phyloP scores from a whole-genome alignment of 2,113 vertebrate genomes.

The Dipodomys spectabilis region DNA sequence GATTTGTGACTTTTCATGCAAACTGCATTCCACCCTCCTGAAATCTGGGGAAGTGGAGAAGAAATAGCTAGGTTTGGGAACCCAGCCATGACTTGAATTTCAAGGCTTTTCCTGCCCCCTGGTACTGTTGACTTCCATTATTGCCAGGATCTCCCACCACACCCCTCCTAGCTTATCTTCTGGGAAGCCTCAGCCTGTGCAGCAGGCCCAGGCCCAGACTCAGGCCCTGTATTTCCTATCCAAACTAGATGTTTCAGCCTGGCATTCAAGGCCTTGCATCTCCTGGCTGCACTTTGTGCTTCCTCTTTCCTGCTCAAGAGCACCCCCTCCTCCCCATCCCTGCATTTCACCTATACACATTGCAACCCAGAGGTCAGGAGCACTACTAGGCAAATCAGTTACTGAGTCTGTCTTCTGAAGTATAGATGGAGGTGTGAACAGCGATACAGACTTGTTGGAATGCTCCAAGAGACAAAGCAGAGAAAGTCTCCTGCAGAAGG shows the following conservation, averaged over 20 bases:
- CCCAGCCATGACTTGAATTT: background rate
- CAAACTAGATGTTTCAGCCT: background rate
- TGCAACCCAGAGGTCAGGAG: background rate
- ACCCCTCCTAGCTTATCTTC: background rate
- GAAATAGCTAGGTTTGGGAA: background rate
- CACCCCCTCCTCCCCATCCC: background rate
- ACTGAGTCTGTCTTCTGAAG: slow-evolving; percentile 4
- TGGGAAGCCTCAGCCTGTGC: background rate
- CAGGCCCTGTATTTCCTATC: background rate
- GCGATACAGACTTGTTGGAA: background rate
- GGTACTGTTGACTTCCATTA: background rate
- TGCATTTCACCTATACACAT: background rate
- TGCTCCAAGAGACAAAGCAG: background rate
- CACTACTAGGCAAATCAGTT: background rate
- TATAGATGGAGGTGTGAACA: background rate
- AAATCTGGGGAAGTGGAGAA: background rate
- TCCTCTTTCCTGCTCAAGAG: background rate
- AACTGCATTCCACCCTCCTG: background rate
- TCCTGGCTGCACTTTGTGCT: background rate
- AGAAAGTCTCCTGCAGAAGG: background rate
- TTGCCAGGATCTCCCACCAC: background rate
- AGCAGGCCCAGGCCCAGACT: background rate
- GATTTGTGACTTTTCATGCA: background rate
- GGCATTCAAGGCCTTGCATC: background rate
- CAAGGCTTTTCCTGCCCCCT: background rate